Evolutionary conservation across 35 echinoderm and acorn worm species (phyloP).

Genomic region (Apostichopus parvimensis): DNA sequence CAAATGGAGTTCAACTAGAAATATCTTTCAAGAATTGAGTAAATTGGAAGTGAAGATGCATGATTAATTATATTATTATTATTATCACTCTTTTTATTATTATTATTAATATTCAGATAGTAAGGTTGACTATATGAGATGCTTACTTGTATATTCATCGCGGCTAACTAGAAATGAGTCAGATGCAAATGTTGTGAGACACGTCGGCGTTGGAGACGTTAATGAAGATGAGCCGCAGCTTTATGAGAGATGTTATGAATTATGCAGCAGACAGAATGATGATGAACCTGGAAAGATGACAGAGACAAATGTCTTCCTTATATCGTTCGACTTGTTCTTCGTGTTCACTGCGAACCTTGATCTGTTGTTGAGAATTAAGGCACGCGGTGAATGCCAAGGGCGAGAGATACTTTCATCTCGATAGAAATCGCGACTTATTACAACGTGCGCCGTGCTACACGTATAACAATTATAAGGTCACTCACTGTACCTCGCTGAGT

Average conservation of each 20-base stretch:
- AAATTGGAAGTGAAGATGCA: too few species aligned
- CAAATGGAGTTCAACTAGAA: too few species aligned
- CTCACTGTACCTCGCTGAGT: too few species aligned
- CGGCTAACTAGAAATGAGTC: not conserved
- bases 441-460: too few species aligned
- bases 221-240: not conserved
- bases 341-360: slow-evolving; percentile 99
- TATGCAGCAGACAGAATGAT: not conserved
- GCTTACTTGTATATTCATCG: too few species aligned
- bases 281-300: not conserved
- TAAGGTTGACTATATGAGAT: too few species aligned
- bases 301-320: not conserved
- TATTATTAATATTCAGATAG: too few species aligned
- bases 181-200: not conserved
- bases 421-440: not conserved
- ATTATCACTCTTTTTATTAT: too few species aligned
- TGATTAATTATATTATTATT: too few species aligned
- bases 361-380: slow-evolving; percentile 90
- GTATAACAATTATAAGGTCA: too few species aligned
- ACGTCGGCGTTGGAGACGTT: not conserved
- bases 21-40: too few species aligned
- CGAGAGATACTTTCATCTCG: slow-evolving; percentile 31
- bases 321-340: slow-evolving; percentile 71
- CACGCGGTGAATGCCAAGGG: slow-evolving; percentile 99
- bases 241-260: not conserved